Evolutionary conservation across 2,113 vertebrate genomes (phyloP).

Genomic region (Reinhardtius hippoglossoides): DNA sequence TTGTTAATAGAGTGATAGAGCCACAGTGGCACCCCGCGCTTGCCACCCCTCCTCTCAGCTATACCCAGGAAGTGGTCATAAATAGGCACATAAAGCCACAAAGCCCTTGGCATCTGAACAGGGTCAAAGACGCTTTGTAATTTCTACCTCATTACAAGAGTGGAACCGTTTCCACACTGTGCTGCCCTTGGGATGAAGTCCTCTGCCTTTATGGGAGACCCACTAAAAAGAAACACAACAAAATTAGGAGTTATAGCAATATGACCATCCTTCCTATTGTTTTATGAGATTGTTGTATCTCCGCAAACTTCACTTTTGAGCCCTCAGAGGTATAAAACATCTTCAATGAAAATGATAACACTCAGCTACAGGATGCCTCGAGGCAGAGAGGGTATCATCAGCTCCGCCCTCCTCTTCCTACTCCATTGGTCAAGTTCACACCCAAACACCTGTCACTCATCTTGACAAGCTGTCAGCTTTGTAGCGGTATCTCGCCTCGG

Average conservation of each 20-base stretch:
- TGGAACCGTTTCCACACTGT: not conserved
- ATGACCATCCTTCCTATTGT: not conserved
- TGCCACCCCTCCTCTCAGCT: slow-evolving; percentile 35
- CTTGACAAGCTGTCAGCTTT: slow-evolving; percentile 32
- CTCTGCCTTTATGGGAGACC: slow-evolving; percentile 10
- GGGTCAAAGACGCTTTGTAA: slow-evolving; percentile 54
- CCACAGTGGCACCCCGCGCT: slow-evolving; percentile 57
- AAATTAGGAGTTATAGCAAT: slow-evolving; percentile 18
- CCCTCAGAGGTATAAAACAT: slow-evolving; percentile 5
- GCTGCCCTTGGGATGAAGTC: slow-evolving; percentile 17
- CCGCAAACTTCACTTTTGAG: slow-evolving; percentile 8
- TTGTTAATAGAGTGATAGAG: slow-evolving; percentile 78
- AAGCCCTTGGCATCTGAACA: slow-evolving; percentile 54
- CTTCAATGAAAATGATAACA: slow-evolving; percentile 22
- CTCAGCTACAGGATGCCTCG: not conserved
- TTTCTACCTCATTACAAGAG: slow-evolving; percentile 42
- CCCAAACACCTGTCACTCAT: slow-evolving; percentile 56
- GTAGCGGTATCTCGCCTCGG: slow-evolving; percentile 27
- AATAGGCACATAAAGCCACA: slow-evolving; percentile 57
- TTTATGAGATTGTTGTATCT: slow-evolving; percentile 4
- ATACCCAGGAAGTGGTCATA: slow-evolving; percentile 70
- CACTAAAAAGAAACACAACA: slow-evolving; percentile 9
- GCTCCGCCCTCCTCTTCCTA: slow-evolving; percentile 32
- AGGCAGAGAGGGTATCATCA: slow-evolving; percentile 27
- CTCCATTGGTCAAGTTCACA: slow-evolving; percentile 52